Conservation (phyloP, 2,888 invertebrate species). For the Melikaiella ostensackeni region DNA sequence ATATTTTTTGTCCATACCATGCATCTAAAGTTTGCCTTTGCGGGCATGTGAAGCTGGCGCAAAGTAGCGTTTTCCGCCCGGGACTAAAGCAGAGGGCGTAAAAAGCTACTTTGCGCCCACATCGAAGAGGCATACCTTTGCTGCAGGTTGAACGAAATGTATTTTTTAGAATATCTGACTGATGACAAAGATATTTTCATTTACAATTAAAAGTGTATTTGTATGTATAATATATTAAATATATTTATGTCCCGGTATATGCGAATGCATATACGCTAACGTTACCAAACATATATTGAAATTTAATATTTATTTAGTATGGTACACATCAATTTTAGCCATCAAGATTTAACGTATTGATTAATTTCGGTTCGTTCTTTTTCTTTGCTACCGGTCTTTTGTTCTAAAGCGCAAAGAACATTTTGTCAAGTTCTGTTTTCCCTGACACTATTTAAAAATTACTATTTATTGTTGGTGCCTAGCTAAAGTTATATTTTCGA, state of each 20-base stretch:
- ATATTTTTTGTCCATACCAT: too few species aligned
- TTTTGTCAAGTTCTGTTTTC: neutral
- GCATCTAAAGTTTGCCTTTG: too few species aligned
- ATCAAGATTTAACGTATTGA: constrained; percentile 58
- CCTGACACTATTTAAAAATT: constrained; percentile 1
- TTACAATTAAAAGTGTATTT: constrained; percentile 55
- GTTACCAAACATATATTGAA: constrained; percentile 64
- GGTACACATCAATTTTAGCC: constrained; percentile 70
- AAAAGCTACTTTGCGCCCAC: too few species aligned
- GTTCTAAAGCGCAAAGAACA: neutral
- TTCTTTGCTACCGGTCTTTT: constrained; percentile 25
- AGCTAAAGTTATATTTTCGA: neutral
- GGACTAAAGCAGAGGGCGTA: too few species aligned
- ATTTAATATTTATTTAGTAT: constrained; percentile 68
- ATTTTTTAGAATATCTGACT: constrained; percentile 70
- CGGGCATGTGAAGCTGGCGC: too few species aligned
- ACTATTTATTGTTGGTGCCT: constrained; percentile 59
- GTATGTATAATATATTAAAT: constrained; percentile 58
- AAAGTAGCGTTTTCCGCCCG: too few species aligned
- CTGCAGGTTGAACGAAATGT: too few species aligned
- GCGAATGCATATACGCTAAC: constrained; percentile 54
- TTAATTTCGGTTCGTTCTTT: constrained; percentile 43
- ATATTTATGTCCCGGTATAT: constrained; percentile 56
- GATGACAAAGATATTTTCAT: constrained; percentile 64
- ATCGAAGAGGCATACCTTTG: too few species aligned